Evolutionary conservation across 2,888 invertebrate species (phyloP).

Genomic region (Tenthredo scrophulariae): DNA sequence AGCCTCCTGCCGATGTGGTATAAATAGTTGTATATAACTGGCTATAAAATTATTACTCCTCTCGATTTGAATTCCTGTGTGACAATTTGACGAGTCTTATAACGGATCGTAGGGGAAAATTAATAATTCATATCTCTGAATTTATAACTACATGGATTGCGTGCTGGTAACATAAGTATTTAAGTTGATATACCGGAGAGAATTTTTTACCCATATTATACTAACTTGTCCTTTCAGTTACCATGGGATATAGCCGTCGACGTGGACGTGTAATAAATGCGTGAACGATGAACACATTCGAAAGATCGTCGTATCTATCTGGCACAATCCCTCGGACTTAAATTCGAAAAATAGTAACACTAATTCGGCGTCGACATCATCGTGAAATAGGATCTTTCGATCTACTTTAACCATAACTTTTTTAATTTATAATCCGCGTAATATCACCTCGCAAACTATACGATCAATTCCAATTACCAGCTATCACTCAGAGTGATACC

Average conservation of each 20-base stretch:
- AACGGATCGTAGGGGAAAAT: slow-evolving; percentile 13
- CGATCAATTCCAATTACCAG: slow-evolving; percentile 34
- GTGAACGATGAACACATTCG: neutral
- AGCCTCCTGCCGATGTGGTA: slow-evolving; percentile 16
- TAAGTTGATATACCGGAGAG: slow-evolving; percentile 28
- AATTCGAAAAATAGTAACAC: neutral
- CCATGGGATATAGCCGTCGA: neutral
- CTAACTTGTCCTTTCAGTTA: slow-evolving; percentile 15
- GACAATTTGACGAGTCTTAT: slow-evolving; percentile 50
- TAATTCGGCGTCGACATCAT: neutral
- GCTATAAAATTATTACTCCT: slow-evolving; percentile 33
- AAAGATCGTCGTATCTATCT: neutral
- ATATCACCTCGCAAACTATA: slow-evolving; percentile 10
- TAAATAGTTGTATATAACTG: slow-evolving; percentile 14
- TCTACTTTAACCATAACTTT: neutral
- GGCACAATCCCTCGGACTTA: slow-evolving; percentile 5
- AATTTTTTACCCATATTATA: slow-evolving; percentile 6
- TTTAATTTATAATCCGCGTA: neutral
- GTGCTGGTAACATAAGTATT: slow-evolving; percentile 36
- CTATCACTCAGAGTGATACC: slow-evolving; percentile 2
- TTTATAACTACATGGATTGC: slow-evolving; percentile 42
- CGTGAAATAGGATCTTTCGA: neutral
- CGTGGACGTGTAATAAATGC: neutral
- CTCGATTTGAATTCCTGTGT: slow-evolving; percentile 10
- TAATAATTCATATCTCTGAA: slow-evolving; percentile 50